phyloP scores from a whole-genome alignment of 1,140 invertebrate species.

The Euwallacea fornicatus region DNA sequence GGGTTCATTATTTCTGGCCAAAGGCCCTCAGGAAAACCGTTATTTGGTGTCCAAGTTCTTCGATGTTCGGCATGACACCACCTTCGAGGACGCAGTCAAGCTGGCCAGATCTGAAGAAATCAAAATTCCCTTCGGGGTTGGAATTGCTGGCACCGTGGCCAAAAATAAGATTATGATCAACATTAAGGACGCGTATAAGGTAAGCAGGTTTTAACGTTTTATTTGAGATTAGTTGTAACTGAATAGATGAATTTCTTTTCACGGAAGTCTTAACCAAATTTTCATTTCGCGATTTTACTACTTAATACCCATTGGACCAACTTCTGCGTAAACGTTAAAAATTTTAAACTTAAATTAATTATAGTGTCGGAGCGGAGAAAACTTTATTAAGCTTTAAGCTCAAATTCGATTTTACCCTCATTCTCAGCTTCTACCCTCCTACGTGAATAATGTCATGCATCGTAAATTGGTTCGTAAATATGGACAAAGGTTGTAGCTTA shows the following conservation, averaged over 20 bases:
- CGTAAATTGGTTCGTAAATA: not conserved
- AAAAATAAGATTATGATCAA: conserved; percentile 86
- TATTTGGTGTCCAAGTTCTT: conserved; percentile 89
- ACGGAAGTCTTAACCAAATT: no score
- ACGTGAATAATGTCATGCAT: conserved; percentile 5
- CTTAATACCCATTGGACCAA: no score
- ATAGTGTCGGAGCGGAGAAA: not conserved
- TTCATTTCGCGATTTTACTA: no score
- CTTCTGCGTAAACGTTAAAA: no score
- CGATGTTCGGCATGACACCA: conserved; percentile 86
- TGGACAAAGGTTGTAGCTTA: not conserved
- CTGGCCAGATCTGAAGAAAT: conserved; percentile 77
- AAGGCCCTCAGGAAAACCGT: conserved; percentile 71
- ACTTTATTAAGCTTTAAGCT: not conserved
- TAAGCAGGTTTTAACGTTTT: conserved; percentile 42
- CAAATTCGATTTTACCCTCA: conserved; percentile 1
- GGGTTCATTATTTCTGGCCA: conserved; percentile 84
- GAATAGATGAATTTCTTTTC: no score
- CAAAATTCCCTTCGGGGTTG: conserved; percentile 85
- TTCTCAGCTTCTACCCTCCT: not conserved
- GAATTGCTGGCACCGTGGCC: conserved; percentile 87
- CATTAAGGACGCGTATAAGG: conserved; percentile 88
- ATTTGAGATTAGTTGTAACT: no score
- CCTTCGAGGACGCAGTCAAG: conserved; percentile 73
- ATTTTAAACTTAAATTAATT: not conserved